A percentile compares a stretch with the other conserved stretches of the same genome.
Conservation (phyloP, 2,113 vertebrate species). For the Odontesthes bonariensis region DNA sequence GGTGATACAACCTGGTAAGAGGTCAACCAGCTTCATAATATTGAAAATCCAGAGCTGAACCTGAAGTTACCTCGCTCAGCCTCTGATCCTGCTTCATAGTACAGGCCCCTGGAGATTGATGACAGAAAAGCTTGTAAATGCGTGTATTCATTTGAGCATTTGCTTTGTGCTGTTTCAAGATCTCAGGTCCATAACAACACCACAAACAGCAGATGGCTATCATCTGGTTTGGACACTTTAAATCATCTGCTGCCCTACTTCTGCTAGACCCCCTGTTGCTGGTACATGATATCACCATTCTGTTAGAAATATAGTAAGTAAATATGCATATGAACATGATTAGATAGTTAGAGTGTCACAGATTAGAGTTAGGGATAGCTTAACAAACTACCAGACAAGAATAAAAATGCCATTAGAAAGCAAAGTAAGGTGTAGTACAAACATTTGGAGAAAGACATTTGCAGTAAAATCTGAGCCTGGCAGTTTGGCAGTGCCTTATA, state of each 20-base stretch:
- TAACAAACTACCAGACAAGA: not conserved
- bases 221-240: conserved; percentile 84
- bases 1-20: too few relatives aligned
- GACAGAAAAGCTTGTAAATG: conserved; percentile 18
- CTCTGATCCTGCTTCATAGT: too few relatives aligned
- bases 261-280: conserved; percentile 45
- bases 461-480: conserved; percentile 23
- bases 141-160: conserved; percentile 28
- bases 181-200: conserved; percentile 61
- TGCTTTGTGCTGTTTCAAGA: conserved; percentile 35
- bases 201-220: conserved; percentile 85
- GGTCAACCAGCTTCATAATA: too few relatives aligned
- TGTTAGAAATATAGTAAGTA: not conserved
- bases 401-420: not conserved
- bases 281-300: conserved; percentile 14
- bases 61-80: too few relatives aligned
- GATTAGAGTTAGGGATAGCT: not conserved
- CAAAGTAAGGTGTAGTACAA: too few relatives aligned
- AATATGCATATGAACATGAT: not conserved
- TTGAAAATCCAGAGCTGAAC: too few relatives aligned
- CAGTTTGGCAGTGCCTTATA: conserved; percentile 59
- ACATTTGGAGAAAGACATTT: not conserved
- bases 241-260: conserved; percentile 77
- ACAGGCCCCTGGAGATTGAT: conserved; percentile 15
- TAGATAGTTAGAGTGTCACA: not conserved